Evolutionary conservation across 2,888 invertebrate species (phyloP), one percentile per base, ranked within the genome.

Genomic region (Megamerina dolium): DNA sequence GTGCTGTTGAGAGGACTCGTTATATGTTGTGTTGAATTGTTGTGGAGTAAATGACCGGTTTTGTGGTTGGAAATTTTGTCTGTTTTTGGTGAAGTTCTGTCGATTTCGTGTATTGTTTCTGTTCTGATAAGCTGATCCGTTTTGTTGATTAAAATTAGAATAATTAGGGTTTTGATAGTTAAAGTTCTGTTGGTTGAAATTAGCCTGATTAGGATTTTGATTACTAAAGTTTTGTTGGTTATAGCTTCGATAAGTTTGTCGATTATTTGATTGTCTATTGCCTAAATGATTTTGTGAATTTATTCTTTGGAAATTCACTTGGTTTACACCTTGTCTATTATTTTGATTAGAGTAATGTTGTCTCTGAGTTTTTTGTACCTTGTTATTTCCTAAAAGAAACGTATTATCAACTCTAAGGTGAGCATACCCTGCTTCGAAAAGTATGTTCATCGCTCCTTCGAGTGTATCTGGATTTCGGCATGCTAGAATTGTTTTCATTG

Each of bases 161-260:
- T 27, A 37, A 35, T 23, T 14, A 19, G 32, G 39, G 17, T n/a
- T 39, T 12, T 20, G 26, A 42, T 23, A 26, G 20, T 31, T 23
- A 14, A 35, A 33, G 14, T 36, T 39, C 20, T 46, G 29, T 27
- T 43, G 21, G 14, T 14, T 30, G 18, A 26, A 31, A 38, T 37
- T 29, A 13, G 34, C 21, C 10, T 45, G 39, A 5, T 35, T 37
- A 14, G 34, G 1, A 17, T 35, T 44, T n/a, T 16, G 27, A 41
- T 37, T 31, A 4, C 10, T 34, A 19, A 56, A 57, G 3, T 58
- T 50, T 35, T 63, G 59, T 13, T 51, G 21, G 18, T 21, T 36
- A n/a, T 36, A 16, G 35, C n/a, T n/a, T n/a, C n/a, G n/a, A n/a
- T n/a, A n/a, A n/a, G n/a, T n/a, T n/a, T n/a, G n/a, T n/a, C n/a